A percentile compares a stretch with the other conserved stretches of the same genome.
These are phyloP conservation scores for Podabrus alpinus DNA, from an alignment of 2,888 invertebrate genomes.

Conservation along the genomic window DNA sequence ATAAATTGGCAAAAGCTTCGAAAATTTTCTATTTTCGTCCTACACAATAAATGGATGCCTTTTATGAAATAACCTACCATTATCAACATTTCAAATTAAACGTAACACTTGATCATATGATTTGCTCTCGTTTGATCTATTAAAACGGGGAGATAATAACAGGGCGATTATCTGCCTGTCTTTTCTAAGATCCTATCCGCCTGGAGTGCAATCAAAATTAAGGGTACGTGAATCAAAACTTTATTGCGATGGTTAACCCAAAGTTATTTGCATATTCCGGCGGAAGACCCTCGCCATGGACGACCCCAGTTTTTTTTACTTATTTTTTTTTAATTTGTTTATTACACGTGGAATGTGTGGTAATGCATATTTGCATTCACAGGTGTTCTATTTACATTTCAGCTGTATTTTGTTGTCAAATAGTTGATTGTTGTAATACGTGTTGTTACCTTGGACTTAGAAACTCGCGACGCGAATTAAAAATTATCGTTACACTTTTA, in stretches of 20 bases:
- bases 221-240: not conserved
- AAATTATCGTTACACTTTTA: not conserved
- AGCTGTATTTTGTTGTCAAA: slow-evolving; percentile 23
- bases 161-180: not conserved
- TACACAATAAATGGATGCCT: not conserved
- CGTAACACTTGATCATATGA: not conserved
- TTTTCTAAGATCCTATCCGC: not conserved
- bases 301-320: not conserved
- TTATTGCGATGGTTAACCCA: not conserved
- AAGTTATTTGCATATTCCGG: not conserved
- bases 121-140: not conserved
- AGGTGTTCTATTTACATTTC: slow-evolving; percentile 17
- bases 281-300: not conserved
- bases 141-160: not conserved
- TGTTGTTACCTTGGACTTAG: slow-evolving; percentile 22
- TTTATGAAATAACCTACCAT: not conserved
- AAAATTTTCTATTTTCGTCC: not conserved
- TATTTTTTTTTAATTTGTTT: not conserved
- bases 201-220: not conserved
- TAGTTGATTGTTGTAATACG: slow-evolving; percentile 21
- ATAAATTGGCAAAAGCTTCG: not conserved
- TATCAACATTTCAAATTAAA: not conserved
- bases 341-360: not conserved
- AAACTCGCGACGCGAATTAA: slow-evolving; percentile 9
- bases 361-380: slow-evolving; percentile 16